These are phyloP conservation scores for Mesoligia furuncula DNA, from an alignment of 2,888 invertebrate genomes.

Conservation along the genomic window DNA sequence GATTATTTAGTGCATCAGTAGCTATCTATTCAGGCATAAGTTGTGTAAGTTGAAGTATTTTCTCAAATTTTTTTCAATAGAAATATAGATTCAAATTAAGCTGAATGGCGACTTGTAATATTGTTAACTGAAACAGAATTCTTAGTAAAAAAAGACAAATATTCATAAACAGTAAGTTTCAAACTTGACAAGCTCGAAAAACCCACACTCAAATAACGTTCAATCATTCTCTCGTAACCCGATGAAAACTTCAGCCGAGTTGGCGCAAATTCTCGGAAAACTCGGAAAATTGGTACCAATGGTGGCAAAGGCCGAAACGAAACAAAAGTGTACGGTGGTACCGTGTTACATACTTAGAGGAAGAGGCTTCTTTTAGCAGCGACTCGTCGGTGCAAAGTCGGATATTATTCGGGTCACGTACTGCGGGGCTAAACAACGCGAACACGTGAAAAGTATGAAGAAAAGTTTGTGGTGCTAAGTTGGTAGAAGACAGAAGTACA, in stretches of 20 bases:
- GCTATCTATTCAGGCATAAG: background rate
- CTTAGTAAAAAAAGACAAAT: background rate
- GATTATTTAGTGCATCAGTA: background rate
- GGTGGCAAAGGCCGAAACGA: slow-evolving; percentile 16
- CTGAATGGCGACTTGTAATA: background rate
- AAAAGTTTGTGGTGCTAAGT: slow-evolving; percentile 32
- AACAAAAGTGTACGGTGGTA: slow-evolving; percentile 49
- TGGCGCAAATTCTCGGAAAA: slow-evolving; percentile 23
- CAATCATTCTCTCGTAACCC: slow-evolving; percentile 40
- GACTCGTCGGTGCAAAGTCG: slow-evolving; percentile 31
- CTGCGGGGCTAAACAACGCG: slow-evolving; percentile 63
- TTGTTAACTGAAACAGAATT: background rate
- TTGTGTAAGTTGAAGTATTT: background rate
- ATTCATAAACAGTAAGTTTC: slow-evolving; percentile 7
- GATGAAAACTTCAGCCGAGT: slow-evolving; percentile 47
- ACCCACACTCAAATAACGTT: slow-evolving; percentile 32
- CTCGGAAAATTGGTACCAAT: slow-evolving; percentile 9
- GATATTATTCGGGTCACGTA: slow-evolving; percentile 66
- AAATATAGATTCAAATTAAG: background rate
- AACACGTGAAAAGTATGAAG: slow-evolving; percentile 62
- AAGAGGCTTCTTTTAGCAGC: slow-evolving; percentile 39
- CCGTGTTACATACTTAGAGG: slow-evolving; percentile 41
- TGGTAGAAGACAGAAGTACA: slow-evolving; percentile 38
- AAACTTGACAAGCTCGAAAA: slow-evolving; percentile 30
- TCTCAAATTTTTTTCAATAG: background rate